Evolutionary conservation across 2,888 invertebrate genomes (phyloP), one percentile per base, ranked within the genome.

Genomic region (Morpho achilles): DNA sequence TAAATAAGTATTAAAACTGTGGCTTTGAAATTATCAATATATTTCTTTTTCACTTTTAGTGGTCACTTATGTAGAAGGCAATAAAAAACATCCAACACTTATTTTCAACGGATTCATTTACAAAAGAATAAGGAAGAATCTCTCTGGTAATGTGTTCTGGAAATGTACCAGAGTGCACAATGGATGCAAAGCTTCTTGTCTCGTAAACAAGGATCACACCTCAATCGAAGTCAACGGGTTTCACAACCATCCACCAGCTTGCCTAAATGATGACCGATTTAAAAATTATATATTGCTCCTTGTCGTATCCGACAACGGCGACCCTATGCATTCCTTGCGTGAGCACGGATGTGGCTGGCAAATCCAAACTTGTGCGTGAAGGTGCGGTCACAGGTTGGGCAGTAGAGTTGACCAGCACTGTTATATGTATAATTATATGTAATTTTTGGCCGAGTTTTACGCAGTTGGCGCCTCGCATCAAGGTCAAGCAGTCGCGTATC

Each of bases 61-160:
- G 9, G 16, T 52, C 22, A 52, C 46, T 9, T 53, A 53, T 45
- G 9, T 53, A 41, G 6, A 45, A 40, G 46, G 16, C 9, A 53
- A 53, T 22, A 48, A 22, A 9, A 54, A 54, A 45, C n/a, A 54
- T 8, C 54, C 54, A 23, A n/a, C 48, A 0, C 23, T 54, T 1
- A 8, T 54, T 5, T 22, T 54, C 1, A 32, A 54, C 42, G 54
- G 54, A 22, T 48, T 42, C 32, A 10, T 48, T 22, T 54, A 54
- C 42, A 54, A 54, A 48, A 48, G 42, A 23, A 48, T 54, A 42
- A 47, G 48, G 8, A 41, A 42, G 10, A 54, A 54, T 42, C 4
- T 47, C 23, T 54, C 54, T n/a, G 54, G 54, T 8, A 54, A 54
- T 42, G 48, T 54, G 41, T 54, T 54, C 23, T 54, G 54, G 54